Conservation (phyloP, 2,888 invertebrate species). For the Athalia cordata region DNA sequence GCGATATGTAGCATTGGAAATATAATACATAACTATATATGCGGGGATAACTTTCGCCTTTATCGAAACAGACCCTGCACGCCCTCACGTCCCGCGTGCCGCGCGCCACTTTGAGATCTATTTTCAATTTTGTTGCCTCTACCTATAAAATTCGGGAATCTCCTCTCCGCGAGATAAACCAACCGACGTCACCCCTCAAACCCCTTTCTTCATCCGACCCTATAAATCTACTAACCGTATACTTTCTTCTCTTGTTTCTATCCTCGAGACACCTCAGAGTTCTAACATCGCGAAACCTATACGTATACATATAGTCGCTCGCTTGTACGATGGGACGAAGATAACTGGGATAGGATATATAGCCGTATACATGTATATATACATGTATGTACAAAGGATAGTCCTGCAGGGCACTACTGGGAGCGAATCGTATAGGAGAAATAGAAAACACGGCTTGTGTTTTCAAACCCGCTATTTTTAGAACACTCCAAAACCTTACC, state of each 20-base stretch:
- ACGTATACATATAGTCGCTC: not conserved
- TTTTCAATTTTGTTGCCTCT: conserved; percentile 26
- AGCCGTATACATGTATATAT: too few species aligned
- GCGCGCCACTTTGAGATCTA: not conserved
- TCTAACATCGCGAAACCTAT: not conserved
- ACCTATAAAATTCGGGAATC: not conserved
- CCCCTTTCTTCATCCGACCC: not conserved
- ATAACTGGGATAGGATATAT: not conserved
- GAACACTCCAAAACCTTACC: too few species aligned
- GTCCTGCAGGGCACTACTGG: too few species aligned
- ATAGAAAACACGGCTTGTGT: too few species aligned
- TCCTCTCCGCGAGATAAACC: not conserved
- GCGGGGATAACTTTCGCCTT: too few species aligned
- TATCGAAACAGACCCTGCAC: not conserved
- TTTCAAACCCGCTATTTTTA: too few species aligned
- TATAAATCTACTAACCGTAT: conserved; percentile 20
- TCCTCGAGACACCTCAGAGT: conserved; percentile 5
- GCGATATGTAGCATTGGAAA: too few species aligned
- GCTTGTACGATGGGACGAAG: conserved; percentile 15
- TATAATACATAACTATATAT: too few species aligned
- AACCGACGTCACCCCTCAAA: not conserved
- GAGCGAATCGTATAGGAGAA: too few species aligned
- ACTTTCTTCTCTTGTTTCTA: not conserved
- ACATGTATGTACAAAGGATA: too few species aligned
- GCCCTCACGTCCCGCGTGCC: not conserved